phyloP scores from a whole-genome alignment of 2,113 vertebrate species.

The Strigops habroptila region DNA sequence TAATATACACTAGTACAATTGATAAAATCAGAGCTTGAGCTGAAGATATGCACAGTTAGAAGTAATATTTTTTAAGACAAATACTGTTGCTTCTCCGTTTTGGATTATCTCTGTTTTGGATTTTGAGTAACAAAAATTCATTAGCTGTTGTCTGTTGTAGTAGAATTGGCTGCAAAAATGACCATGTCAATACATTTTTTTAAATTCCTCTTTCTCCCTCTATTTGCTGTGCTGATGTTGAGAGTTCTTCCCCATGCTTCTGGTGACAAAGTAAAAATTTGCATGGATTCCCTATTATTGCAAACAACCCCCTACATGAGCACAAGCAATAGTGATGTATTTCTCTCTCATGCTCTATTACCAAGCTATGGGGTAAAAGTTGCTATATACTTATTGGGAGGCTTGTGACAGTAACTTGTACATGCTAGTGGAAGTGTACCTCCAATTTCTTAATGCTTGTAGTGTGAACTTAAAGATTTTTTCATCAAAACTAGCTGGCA shows the following conservation, averaged over 20 bases:
- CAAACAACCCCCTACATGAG: background rate
- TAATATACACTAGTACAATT: background rate
- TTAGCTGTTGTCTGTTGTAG: background rate
- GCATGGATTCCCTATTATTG: background rate
- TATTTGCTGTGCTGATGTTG: background rate
- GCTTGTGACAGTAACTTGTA: background rate
- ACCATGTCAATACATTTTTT: background rate
- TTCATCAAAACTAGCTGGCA: background rate
- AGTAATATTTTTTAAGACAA: background rate
- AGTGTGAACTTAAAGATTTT: background rate
- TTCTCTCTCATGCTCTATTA: background rate
- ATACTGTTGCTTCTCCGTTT: background rate
- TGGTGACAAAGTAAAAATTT: background rate
- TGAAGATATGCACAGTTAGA: background rate
- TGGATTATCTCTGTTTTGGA: background rate
- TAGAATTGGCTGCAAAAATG: background rate
- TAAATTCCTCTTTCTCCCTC: background rate
- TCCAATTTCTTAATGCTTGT: background rate
- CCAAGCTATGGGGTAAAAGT: background rate
- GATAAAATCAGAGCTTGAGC: background rate
- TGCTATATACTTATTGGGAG: background rate
- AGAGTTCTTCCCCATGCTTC: background rate
- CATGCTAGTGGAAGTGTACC: background rate
- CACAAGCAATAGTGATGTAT: background rate
- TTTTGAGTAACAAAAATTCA: background rate